Evolutionary conservation across 2,113 vertebrate genomes (phyloP).

Genomic region (Gopherus flavomarginatus): DNA sequence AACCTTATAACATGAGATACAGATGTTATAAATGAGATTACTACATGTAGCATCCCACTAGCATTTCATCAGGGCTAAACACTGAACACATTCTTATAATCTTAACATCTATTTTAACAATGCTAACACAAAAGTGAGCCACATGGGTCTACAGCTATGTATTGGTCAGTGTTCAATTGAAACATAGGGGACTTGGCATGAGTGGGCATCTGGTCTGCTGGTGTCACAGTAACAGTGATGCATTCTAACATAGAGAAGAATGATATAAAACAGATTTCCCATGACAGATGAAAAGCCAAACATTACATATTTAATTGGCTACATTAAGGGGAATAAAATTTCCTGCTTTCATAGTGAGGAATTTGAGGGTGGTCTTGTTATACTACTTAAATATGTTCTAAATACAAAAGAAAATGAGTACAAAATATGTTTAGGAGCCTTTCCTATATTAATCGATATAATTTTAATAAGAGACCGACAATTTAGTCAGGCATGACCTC

Average conservation of each 20-base stretch:
- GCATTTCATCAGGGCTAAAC: background rate
- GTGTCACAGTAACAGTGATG: constrained; percentile 20
- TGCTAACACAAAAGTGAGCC: background rate
- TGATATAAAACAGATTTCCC: constrained; percentile 32
- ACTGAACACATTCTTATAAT: background rate
- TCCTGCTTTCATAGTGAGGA: constrained; percentile 16
- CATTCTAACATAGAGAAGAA: constrained; percentile 13
- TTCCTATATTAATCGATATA: constrained; percentile 29
- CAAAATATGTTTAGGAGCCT: constrained; percentile 18
- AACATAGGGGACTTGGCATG: background rate
- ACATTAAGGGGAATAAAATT: constrained; percentile 32
- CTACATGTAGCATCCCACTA: background rate
- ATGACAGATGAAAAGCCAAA: constrained; percentile 1
- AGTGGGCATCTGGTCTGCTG: no score
- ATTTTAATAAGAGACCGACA: background rate
- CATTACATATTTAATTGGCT: background rate
- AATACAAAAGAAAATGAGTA: constrained; percentile 42
- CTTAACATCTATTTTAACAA: background rate
- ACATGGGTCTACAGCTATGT: background rate
- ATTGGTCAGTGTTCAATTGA: background rate
- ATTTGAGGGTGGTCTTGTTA: background rate
- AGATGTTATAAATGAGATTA: background rate
- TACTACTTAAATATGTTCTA: constrained; percentile 20
- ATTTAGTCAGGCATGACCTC: background rate
- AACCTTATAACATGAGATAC: background rate